Evolutionary conservation across 2,113 vertebrate species (phyloP), one percentile per base, ranked within the genome.

Genomic region (Percina caprodes): DNA sequence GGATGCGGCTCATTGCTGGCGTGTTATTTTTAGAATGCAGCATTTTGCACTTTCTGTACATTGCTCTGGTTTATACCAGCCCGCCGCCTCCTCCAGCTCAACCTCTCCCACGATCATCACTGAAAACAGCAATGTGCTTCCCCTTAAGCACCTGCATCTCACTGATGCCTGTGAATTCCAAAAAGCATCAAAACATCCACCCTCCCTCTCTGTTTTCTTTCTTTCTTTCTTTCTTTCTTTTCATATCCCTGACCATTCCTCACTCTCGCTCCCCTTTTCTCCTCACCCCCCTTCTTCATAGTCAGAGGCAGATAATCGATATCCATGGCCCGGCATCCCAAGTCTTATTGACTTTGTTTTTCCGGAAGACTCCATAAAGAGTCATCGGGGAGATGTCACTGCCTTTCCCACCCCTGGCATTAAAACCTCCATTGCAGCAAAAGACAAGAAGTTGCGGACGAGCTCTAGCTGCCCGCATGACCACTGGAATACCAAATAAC

Each of bases 261-360:
- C 21, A 11, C 79, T 70, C 71, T 56, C 48, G 24, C 74, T 70
- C 65, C 21, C 35, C 80, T 65, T 18, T 10, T 76, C 59, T 56
- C 78, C 76, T 83, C 82, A 67, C 55, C 49, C 62, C 55, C 16
- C n/a, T 58, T 77, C 74, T 83, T 92, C 94, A 93, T 91, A 86
- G 79, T 84, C 72, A 51, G 69, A 89, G 94, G 92, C 92, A 93
- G 86, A 63, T 92, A 94, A 95, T 95, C 94, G 80, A 95, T 96
- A 93, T 69, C 81, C 33, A 46, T 63, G 77, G 89, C 92, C 85
- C 56, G 39, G 90, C 77, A 59, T 90, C 79, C 86, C 80, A 90
- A 87, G 83, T 89, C 86, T 82, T 94, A 95, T 96, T 94, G 94
- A 95, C 92, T 95, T 93, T 91, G 90, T 93, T 94, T 95, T 93